phyloP scores from a whole-genome alignment of 2,888 invertebrate genomes.

The Leucoptera coffeella region DNA sequence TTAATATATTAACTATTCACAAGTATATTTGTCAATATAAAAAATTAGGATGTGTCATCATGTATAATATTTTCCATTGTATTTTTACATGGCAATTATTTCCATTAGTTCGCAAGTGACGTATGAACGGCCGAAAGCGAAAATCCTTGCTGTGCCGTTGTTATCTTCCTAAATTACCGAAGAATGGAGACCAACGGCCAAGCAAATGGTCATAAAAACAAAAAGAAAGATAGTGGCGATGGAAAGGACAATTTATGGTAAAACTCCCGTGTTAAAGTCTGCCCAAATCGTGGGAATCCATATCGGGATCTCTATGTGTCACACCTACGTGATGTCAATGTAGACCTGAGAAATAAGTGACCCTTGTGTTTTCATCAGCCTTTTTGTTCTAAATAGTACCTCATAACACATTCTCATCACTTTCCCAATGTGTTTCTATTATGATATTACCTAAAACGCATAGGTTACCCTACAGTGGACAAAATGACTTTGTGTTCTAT shows the following conservation, averaged over 20 bases:
- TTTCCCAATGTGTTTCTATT: too few relatives aligned
- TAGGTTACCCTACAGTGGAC: too few relatives aligned
- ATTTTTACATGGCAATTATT: too few relatives aligned
- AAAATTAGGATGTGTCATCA: too few relatives aligned
- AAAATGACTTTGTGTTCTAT: not conserved
- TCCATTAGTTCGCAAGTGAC: conserved; percentile 41
- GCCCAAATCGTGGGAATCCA: conserved; percentile 19
- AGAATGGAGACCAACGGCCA: conserved; percentile 56
- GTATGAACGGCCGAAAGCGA: conserved; percentile 49
- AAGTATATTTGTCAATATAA: too few relatives aligned
- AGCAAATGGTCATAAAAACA: conserved; percentile 51
- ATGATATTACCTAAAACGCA: too few relatives aligned
- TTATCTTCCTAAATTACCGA: conserved; percentile 48
- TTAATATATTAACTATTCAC: too few relatives aligned
- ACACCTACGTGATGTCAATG: conserved; percentile 52
- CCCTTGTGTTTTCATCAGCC: conserved; percentile 12
- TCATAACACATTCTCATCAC: not conserved
- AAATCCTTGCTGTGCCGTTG: conserved; percentile 53
- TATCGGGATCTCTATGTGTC: conserved; percentile 50
- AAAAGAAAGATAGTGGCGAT: conserved; percentile 58
- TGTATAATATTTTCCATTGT: too few relatives aligned
- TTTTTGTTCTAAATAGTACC: not conserved
- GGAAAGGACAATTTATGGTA: conserved; percentile 64
- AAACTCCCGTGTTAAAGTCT: conserved; percentile 27
- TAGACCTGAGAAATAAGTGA: conserved; percentile 49